These are phyloP conservation scores for Ophthalmotilapia sp. DNA, from an alignment of 2,113 vertebrate genomes.

Conservation along the genomic window DNA sequence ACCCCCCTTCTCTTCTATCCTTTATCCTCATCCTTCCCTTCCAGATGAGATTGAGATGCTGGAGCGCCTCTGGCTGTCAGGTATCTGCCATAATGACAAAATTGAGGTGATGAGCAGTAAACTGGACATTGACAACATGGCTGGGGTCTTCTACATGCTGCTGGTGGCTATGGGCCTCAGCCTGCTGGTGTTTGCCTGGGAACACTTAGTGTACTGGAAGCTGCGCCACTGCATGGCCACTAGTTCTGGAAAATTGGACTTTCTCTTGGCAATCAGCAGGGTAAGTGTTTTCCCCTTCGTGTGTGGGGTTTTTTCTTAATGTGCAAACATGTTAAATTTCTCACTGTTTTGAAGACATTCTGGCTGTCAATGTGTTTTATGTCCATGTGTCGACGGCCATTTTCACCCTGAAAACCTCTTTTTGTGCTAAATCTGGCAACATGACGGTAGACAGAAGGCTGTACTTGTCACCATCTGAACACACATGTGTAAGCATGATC, in stretches of 20 bases:
- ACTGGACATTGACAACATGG: conserved; percentile 91
- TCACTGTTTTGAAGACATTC: neutral
- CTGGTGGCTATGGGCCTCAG: conserved; percentile 89
- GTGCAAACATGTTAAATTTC: neutral
- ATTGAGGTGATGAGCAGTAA: conserved; percentile 93
- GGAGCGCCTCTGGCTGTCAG: conserved; percentile 85
- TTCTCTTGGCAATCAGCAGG: conserved; percentile 85
- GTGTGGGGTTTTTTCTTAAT: neutral
- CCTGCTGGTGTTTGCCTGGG: conserved; percentile 85
- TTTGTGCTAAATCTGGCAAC: neutral
- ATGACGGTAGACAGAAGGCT: neutral
- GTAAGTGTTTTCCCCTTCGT: conserved; percentile 55
- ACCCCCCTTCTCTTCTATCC: neutral
- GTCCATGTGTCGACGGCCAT: neutral
- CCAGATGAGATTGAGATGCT: conserved; percentile 89
- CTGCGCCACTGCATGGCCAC: conserved; percentile 82
- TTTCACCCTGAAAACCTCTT: neutral
- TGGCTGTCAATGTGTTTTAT: neutral
- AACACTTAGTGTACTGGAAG: conserved; percentile 87
- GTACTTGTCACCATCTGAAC: neutral
- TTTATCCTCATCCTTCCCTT: neutral
- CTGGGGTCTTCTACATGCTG: conserved; percentile 89
- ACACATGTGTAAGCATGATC: neutral
- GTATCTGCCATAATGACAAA: conserved; percentile 90
- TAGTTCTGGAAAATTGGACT: conserved; percentile 81